Conservation (phyloP, 2,888 invertebrate species). For the Rhabditoides inermis region DNA sequence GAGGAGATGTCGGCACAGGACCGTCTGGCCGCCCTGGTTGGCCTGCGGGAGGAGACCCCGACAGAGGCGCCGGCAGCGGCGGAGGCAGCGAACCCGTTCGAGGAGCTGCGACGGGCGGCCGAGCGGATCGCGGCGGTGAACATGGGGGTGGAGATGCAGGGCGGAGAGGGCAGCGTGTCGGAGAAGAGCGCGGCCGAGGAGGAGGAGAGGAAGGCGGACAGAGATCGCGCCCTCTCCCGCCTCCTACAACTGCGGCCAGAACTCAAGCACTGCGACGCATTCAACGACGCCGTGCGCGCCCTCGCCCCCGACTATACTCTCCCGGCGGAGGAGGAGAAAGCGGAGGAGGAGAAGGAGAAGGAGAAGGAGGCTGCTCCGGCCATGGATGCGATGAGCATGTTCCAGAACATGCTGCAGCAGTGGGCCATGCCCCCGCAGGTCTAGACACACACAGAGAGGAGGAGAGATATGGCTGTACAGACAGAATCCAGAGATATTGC, state of each 20-base stretch:
- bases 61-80: neutral
- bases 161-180: too few relatives aligned
- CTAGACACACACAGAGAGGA: too few relatives aligned
- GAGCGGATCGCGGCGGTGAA: conserved; percentile 18
- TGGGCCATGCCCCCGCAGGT: too few relatives aligned
- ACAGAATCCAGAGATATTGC: too few relatives aligned
- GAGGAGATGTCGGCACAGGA: conserved; percentile 28
- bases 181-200: neutral
- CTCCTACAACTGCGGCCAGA: neutral
- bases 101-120: conserved; percentile 22
- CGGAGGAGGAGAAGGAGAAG: too few relatives aligned
- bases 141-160: too few relatives aligned
- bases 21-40: conserved; percentile 36
- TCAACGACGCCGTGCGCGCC: conserved; percentile 24
- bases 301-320: conserved; percentile 37
- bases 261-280: neutral
- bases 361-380: too few relatives aligned
- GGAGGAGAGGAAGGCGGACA: neutral
- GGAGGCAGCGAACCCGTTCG: conserved; percentile 13
- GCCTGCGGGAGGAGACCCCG: conserved; percentile 5
- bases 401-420: too few relatives aligned
- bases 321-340: too few relatives aligned
- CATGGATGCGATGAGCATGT: too few relatives aligned
- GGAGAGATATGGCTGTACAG: too few relatives aligned
- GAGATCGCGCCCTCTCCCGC: neutral